Percentiles rank a stretch among this genome's conserved stretches.
These are phyloP conservation scores for Cotesia congregata DNA, from an alignment of 2,888 invertebrate genomes.

Conservation along the genomic window DNA sequence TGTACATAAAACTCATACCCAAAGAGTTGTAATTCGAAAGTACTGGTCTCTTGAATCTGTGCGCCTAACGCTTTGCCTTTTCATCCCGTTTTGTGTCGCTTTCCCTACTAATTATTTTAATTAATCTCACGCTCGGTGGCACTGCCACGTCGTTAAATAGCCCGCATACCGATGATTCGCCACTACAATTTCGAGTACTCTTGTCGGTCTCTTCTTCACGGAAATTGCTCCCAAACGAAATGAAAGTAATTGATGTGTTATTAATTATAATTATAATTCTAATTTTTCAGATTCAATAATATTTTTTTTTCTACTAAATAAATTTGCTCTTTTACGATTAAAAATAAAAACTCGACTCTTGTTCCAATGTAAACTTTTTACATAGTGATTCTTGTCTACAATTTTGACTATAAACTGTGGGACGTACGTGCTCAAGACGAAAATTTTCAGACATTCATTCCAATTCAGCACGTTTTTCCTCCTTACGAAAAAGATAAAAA, in stretches of 20 bases:
- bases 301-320: not conserved
- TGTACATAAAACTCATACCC: not conserved
- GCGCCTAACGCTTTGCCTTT: slow-evolving; percentile 20
- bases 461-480: slow-evolving; percentile 35
- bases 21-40: not conserved
- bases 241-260: slow-evolving; percentile 5
- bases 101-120: slow-evolving; percentile 46
- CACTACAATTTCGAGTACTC: slow-evolving; percentile 34
- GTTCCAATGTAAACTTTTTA: not conserved
- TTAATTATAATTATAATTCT: slow-evolving; percentile 8
- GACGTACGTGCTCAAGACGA: slow-evolving; percentile 30
- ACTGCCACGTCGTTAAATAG: slow-evolving; percentile 23
- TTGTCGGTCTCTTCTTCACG: slow-evolving; percentile 16
- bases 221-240: slow-evolving; percentile 10
- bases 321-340: not conserved
- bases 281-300: not conserved
- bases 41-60: slow-evolving; percentile 17
- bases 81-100: slow-evolving; percentile 33
- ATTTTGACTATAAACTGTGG: not conserved
- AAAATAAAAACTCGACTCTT: not conserved
- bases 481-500: slow-evolving; percentile 26
- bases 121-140: slow-evolving; percentile 40
- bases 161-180: slow-evolving; percentile 34
- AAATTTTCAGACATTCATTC: slow-evolving; percentile 30
- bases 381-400: slow-evolving; percentile 1